A percentile compares a stretch with the other conserved stretches of the same genome.
Conservation (phyloP, 2,113 vertebrate species). For the Bambusicola thoracicus region DNA sequence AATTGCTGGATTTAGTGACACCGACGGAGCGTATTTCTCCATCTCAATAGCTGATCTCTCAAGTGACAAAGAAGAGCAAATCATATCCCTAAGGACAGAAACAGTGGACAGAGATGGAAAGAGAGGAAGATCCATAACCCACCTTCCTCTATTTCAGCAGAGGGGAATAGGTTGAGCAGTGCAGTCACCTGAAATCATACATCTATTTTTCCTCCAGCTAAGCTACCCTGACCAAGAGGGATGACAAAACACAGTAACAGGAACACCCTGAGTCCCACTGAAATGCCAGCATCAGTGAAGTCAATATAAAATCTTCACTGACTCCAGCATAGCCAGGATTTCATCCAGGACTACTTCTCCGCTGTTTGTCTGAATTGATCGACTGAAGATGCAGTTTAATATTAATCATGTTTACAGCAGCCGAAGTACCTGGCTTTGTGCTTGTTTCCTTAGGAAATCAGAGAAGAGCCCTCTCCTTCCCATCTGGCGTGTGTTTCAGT, state of each 20-base stretch:
- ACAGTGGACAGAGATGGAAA: neutral
- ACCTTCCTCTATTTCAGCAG: neutral
- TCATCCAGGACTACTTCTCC: neutral
- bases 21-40: neutral
- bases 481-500: neutral
- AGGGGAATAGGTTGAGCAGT: neutral
- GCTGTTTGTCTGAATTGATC: rapidly evolving
- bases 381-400: neutral
- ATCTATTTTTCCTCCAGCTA: neutral
- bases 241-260: neutral
- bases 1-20: neutral
- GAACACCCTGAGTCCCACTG: neutral
- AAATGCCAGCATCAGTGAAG: neutral
- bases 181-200: neutral
- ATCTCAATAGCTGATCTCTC: neutral
- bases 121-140: neutral
- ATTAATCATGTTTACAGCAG: slow-evolving; percentile 9
- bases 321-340: neutral
- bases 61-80: neutral
- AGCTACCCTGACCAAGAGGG: neutral
- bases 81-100: neutral
- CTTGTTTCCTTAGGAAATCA: neutral
- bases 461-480: neutral
- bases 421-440: neutral
- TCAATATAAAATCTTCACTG: neutral